These are phyloP conservation scores for Lophura nycthemera DNA, from an alignment of 2,113 vertebrate species.

Conservation along the genomic window DNA sequence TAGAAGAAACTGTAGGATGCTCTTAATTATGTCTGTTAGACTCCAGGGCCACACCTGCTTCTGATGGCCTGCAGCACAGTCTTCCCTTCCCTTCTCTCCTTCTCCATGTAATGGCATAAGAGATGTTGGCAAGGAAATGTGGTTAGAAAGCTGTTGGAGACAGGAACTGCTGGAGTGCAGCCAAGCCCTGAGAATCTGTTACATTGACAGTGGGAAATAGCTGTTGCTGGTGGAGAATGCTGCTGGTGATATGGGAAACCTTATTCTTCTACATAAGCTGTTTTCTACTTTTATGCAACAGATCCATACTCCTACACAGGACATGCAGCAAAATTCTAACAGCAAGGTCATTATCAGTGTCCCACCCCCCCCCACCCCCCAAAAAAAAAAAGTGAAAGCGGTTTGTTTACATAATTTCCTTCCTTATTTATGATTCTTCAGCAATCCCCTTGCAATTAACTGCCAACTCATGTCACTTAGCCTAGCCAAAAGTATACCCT, in stretches of 20 bases:
- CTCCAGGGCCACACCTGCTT: slow-evolving; percentile 20
- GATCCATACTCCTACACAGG: neutral
- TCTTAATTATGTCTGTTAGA: neutral
- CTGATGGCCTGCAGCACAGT: neutral
- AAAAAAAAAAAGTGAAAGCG: neutral
- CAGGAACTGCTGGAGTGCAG: neutral
- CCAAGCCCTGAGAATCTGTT: neutral
- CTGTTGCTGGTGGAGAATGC: neutral
- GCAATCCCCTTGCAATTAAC: neutral
- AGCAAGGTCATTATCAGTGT: neutral
- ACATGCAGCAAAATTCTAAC: neutral
- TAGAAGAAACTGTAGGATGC: neutral
- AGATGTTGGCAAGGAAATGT: neutral
- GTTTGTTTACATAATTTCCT: neutral
- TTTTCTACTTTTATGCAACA: neutral
- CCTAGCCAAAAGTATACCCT: neutral
- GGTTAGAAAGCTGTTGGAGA: neutral
- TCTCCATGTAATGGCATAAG: neutral
- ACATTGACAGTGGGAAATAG: neutral
- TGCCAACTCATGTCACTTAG: neutral
- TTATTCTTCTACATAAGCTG: neutral
- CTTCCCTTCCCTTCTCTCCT: neutral
- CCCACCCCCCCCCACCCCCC: neutral
- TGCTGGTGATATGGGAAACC: neutral
- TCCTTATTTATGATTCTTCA: neutral